Conservation (phyloP, 2,888 invertebrate genomes). For the Anticlea derivata region DNA sequence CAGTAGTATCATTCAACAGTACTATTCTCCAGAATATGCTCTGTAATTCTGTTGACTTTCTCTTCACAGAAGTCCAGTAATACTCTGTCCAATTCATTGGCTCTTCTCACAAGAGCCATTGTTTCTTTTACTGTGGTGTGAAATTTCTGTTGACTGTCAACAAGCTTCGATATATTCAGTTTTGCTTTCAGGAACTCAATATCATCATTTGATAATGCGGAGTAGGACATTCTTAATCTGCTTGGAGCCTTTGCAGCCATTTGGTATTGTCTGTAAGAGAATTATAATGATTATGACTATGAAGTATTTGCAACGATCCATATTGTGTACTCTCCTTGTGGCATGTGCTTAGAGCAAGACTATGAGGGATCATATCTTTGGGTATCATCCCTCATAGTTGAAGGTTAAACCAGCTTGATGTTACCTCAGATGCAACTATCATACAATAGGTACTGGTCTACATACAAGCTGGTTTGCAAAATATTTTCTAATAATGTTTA, state of each 20-base stretch:
- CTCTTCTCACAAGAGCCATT: constrained; percentile 51
- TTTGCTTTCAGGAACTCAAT: constrained; percentile 71
- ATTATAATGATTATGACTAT: too few relatives aligned
- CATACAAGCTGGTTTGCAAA: too few relatives aligned
- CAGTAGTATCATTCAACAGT: constrained; percentile 39
- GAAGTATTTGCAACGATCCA: too few relatives aligned
- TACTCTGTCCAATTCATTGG: constrained; percentile 59
- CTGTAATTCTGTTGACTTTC: constrained; percentile 58
- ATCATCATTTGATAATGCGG: constrained; percentile 68
- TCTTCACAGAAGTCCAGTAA: constrained; percentile 58
- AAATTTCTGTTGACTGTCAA: constrained; percentile 62
- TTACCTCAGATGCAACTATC: too few relatives aligned
- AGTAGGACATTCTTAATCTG: constrained; percentile 62
- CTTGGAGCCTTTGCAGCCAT: constrained; percentile 57
- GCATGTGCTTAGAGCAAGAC: too few relatives aligned
- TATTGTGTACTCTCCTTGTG: too few relatives aligned
- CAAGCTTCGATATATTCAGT: constrained; percentile 63
- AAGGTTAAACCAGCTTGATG: too few relatives aligned
- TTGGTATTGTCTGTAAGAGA: constrained; percentile 64
- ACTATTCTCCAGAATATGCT: constrained; percentile 70
- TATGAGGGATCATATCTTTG: too few relatives aligned
- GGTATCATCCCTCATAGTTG: too few relatives aligned
- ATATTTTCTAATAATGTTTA: too few relatives aligned
- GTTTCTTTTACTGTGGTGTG: constrained; percentile 61
- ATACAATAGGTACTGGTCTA: too few relatives aligned